These are phyloP conservation scores for Isichthys henryi DNA, from an alignment of 2,113 vertebrate genomes.

Conservation along the genomic window DNA sequence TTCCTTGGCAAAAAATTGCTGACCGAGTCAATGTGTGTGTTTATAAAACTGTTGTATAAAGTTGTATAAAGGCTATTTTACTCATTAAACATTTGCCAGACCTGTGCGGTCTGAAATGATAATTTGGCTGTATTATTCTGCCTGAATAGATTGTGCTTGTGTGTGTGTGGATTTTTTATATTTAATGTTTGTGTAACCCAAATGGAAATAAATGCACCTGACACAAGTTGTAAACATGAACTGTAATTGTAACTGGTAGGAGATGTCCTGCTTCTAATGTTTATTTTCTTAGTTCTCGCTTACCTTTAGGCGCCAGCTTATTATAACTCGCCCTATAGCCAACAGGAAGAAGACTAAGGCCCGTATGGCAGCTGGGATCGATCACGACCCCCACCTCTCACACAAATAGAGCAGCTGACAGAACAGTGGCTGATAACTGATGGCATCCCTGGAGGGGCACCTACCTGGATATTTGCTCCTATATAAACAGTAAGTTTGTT, in stretches of 20 bases:
- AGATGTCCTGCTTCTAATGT: not conserved
- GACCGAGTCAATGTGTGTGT: not conserved
- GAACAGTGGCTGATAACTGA: not conserved
- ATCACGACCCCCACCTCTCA: not conserved
- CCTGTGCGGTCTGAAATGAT: not conserved
- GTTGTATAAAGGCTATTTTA: slow-evolving; percentile 1
- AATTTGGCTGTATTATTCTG: not conserved
- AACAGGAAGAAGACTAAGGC: not conserved
- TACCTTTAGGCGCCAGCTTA: not conserved
- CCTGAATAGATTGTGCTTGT: not conserved
- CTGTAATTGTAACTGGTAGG: not conserved
- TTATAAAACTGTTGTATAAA: not conserved
- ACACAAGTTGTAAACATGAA: not conserved
- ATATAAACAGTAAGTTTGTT: not conserved
- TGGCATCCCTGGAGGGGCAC: not conserved
- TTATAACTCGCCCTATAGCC: not conserved
- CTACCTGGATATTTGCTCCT: not conserved
- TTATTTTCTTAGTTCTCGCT: not conserved
- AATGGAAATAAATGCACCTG: not conserved
- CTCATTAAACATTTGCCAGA: not conserved
- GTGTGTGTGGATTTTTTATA: not conserved
- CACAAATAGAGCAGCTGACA: not conserved
- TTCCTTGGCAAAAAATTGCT: not conserved
- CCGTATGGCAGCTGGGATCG: not conserved
- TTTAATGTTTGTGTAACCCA: not conserved